phyloP scores from a whole-genome alignment of 2,888 invertebrate species.

The Cylloceria caligata region DNA sequence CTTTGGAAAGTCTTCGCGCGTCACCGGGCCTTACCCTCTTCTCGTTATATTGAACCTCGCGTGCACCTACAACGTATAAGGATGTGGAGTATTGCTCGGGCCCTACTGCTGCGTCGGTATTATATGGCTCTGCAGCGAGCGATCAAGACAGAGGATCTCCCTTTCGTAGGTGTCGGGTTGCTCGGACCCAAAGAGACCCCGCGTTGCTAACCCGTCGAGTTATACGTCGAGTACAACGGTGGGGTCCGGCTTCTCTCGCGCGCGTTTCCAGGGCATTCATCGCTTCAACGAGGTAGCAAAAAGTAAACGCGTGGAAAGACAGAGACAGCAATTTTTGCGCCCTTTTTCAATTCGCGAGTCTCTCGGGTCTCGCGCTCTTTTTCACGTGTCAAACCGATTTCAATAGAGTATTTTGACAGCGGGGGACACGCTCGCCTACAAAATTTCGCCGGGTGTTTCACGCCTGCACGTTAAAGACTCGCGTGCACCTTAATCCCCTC shows the following conservation, averaged over 20 bases:
- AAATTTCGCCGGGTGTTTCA: constrained; percentile 82
- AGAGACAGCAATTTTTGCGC: constrained; percentile 39
- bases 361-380: constrained; percentile 46
- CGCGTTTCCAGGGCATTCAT: constrained; percentile 44
- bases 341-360: constrained; percentile 57
- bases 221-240: constrained; percentile 46
- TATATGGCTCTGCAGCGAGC: neutral
- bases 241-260: constrained; percentile 29
- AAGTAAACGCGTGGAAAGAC: constrained; percentile 38
- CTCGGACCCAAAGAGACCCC: constrained; percentile 39
- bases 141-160: constrained; percentile 7
- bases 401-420: constrained; percentile 84
- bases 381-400: constrained; percentile 65
- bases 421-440: constrained; percentile 81
- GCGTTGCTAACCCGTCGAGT: constrained; percentile 32
- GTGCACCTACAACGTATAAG: constrained; percentile 26
- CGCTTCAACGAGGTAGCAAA: constrained; percentile 28
- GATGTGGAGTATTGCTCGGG: constrained; percentile 30
- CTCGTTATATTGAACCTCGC: constrained; percentile 63
- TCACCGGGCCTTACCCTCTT: constrained; percentile 53
- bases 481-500: constrained; percentile 24
- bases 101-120: constrained; percentile 12
- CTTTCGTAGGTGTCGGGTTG: constrained; percentile 64
- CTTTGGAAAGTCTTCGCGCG: constrained; percentile 73
- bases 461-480: constrained; percentile 73